Conservation (phyloP, 2,797 vertebrate genomes). For the Syngnathus rostellatus region DNA sequence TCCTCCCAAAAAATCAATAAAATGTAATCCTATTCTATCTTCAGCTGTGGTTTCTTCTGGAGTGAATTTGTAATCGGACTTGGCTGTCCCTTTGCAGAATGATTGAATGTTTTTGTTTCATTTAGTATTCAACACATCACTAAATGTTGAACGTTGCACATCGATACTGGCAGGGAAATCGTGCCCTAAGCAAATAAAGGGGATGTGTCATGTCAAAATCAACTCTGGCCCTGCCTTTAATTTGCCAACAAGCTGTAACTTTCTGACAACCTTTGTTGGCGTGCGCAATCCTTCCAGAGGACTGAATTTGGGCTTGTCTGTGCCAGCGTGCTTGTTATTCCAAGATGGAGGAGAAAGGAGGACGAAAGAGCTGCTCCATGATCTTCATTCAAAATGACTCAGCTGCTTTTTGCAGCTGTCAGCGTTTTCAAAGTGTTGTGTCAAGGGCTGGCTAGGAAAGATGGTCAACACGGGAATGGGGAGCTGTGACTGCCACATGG, state of each 20-base stretch:
- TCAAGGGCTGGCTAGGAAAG: conserved; percentile 39
- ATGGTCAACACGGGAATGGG: conserved; percentile 39
- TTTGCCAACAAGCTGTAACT: conserved; percentile 50
- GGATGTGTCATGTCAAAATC: conserved; percentile 17
- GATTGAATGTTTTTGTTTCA: conserved; percentile 1
- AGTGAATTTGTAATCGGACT: background rate
- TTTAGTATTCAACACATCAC: conserved; percentile 2
- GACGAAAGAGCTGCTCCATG: conserved; percentile 56
- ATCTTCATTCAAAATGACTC: conserved; percentile 70
- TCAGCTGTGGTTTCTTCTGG: background rate
- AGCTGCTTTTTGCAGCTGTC: conserved; percentile 59
- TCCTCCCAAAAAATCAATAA: background rate
- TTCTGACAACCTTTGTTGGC: conserved; percentile 56
- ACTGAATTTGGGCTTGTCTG: conserved; percentile 48
- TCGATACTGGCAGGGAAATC: conserved; percentile 12
- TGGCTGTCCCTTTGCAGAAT: background rate
- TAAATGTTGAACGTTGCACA: conserved; percentile 30
- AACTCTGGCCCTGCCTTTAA: conserved; percentile 36
- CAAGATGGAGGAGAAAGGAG: conserved; percentile 49
- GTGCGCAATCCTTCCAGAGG: conserved; percentile 45
- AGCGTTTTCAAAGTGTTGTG: conserved; percentile 58
- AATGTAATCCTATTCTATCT: background rate
- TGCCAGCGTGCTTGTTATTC: conserved; percentile 64
- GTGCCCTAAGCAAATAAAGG: conserved; percentile 37
- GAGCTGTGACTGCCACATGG: conserved; percentile 37